Conservation (phyloP, 2,888 invertebrate species). For the Microchrysa polita region DNA sequence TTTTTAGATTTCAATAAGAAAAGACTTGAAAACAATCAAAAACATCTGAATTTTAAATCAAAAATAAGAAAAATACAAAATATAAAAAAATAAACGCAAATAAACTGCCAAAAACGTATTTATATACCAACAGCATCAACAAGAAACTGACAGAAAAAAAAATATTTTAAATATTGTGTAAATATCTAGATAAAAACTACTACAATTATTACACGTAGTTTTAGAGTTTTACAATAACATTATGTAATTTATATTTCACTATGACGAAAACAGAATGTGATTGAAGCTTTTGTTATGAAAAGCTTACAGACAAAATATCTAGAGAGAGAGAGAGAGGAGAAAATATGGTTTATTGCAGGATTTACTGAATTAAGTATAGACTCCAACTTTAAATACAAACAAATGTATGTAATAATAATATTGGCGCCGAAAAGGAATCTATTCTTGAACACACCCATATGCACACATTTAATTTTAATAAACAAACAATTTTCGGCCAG, state of each 20-base stretch:
- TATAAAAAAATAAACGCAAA: neutral
- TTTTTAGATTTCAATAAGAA: too few relatives aligned
- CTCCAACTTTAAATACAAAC: too few relatives aligned
- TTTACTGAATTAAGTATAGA: neutral
- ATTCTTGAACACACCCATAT: too few relatives aligned
- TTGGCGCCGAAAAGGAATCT: too few relatives aligned
- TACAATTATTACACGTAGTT: slow-evolving; percentile 17
- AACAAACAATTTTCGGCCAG: too few relatives aligned
- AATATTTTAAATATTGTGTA: neutral
- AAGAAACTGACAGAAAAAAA: neutral
- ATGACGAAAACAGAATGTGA: slow-evolving; percentile 19
- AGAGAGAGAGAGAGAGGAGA: too few relatives aligned
- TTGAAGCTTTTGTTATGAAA: slow-evolving; percentile 32
- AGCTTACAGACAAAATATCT: slow-evolving; percentile 9
- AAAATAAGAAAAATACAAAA: neutral
- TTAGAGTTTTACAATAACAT: slow-evolving; percentile 2
- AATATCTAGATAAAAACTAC: neutral
- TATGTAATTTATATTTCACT: slow-evolving; percentile 18
- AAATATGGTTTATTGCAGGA: neutral
- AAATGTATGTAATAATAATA: too few relatives aligned
- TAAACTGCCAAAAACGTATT: slow-evolving; percentile 13
- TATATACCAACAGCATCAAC: neutral
- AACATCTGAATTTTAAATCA: neutral
- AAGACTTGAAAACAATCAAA: neutral
- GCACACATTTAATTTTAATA: too few relatives aligned